phyloP scores from a whole-genome alignment of 2,797 vertebrate genomes.

The Adrianichthys oophorus region DNA sequence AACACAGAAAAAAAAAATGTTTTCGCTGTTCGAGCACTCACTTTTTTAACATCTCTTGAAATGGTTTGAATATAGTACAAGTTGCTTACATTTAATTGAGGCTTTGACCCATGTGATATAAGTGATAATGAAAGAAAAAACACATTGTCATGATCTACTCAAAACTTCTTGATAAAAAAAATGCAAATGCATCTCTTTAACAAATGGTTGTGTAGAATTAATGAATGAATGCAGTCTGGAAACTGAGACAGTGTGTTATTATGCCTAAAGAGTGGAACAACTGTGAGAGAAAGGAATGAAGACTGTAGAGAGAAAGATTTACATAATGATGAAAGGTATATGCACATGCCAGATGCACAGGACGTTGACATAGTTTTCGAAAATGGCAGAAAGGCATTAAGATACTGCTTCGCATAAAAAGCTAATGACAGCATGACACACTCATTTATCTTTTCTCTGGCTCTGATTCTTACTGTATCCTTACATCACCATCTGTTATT shows the following conservation, averaged over 20 bases:
- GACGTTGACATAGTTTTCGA: conserved; percentile 13
- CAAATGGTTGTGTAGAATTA: too few relatives aligned
- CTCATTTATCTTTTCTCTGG: conserved; percentile 55
- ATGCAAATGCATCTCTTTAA: too few relatives aligned
- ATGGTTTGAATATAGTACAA: too few relatives aligned
- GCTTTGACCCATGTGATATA: too few relatives aligned
- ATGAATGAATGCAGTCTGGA: too few relatives aligned
- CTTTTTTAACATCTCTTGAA: too few relatives aligned
- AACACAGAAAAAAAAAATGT: too few relatives aligned
- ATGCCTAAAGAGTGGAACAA: conserved; percentile 8
- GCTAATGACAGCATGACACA: conserved; percentile 51
- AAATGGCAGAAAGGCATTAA: conserved; percentile 20
- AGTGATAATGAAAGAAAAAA: too few relatives aligned
- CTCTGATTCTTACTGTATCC: conserved; percentile 54
- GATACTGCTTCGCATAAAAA: conserved; percentile 40
- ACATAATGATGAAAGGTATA: neutral
- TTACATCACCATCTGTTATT: conserved; percentile 58
- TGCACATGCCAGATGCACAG: conserved; percentile 35
- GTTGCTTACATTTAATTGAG: too few relatives aligned
- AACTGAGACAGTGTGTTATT: neutral
- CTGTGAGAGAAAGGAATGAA: conserved; percentile 5
- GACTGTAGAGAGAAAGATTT: neutral
- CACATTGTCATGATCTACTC: too few relatives aligned
- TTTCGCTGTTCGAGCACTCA: too few relatives aligned
- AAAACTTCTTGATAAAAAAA: too few relatives aligned